These are phyloP conservation scores for Linurgus olivaceus DNA, from an alignment of 2,797 vertebrate genomes.

Conservation along the genomic window DNA sequence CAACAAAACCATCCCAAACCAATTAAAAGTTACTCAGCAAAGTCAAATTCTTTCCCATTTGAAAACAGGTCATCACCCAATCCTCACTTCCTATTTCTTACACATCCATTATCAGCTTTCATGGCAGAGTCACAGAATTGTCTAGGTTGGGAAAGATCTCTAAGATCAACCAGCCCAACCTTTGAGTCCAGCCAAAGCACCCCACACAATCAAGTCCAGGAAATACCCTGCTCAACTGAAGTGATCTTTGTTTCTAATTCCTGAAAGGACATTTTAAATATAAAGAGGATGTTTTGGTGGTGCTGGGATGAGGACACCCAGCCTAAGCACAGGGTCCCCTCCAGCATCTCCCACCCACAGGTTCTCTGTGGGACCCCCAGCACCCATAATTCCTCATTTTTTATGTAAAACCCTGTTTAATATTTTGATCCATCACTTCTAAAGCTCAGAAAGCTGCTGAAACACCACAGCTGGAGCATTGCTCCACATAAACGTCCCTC, in stretches of 20 bases:
- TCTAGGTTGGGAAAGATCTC: background rate
- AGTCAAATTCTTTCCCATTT: background rate
- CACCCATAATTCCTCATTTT: background rate
- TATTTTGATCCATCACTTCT: background rate
- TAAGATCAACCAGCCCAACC: background rate
- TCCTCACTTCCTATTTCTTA: background rate
- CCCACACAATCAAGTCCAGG: background rate
- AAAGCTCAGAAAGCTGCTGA: background rate
- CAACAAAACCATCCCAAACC: background rate
- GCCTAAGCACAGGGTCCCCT: background rate
- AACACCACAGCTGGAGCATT: rapidly evolving
- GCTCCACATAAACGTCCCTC: background rate
- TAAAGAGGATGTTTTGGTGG: background rate
- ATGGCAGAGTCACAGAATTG: background rate
- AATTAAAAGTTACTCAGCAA: background rate
- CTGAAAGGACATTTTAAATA: background rate
- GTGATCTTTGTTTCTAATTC: background rate
- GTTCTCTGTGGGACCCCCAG: background rate
- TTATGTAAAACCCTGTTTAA: background rate
- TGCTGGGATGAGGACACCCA: background rate
- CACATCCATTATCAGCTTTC: background rate
- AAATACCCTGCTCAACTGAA: background rate
- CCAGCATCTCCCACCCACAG: background rate
- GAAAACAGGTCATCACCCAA: background rate
- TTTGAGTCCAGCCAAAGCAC: background rate